phyloP scores from a whole-genome alignment of 2,797 vertebrate species.

The Pteronotus mesoamericanus region DNA sequence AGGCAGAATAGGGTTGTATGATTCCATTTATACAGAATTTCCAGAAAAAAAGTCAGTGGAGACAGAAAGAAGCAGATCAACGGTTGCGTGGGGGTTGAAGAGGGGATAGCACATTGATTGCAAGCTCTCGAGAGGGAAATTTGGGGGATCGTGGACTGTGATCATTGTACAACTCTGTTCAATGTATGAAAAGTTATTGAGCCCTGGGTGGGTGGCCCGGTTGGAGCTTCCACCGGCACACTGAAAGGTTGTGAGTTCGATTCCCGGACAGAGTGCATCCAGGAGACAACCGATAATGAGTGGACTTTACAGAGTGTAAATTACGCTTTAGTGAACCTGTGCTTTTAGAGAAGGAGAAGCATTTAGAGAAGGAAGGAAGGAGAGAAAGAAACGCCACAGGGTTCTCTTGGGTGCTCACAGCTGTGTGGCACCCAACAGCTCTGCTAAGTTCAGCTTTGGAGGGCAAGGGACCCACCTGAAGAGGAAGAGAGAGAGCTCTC shows the following conservation, averaged over 20 bases:
- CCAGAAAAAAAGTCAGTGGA: background rate
- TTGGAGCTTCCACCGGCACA: background rate
- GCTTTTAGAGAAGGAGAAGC: too few relatives aligned
- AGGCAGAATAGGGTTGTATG: background rate
- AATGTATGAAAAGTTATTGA: background rate
- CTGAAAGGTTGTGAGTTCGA: background rate
- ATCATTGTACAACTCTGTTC: background rate
- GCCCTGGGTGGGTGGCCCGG: background rate
- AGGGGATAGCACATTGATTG: background rate
- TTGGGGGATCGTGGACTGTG: background rate
- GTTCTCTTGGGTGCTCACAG: too few relatives aligned
- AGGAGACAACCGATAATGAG: background rate
- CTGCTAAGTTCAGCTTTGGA: background rate
- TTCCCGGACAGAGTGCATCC: background rate
- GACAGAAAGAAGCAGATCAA: background rate
- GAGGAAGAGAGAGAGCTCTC: too few relatives aligned
- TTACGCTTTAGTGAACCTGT: background rate
- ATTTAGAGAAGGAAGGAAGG: background rate
- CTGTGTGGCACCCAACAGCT: background rate
- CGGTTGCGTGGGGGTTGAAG: background rate
- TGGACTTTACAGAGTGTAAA: background rate
- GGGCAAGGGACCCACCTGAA: too few relatives aligned
- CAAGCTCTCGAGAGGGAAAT: background rate
- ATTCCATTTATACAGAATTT: background rate
- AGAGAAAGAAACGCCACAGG: background rate